Evolutionary conservation across 2,113 vertebrate species (phyloP).

Genomic region (Strix aluco): DNA sequence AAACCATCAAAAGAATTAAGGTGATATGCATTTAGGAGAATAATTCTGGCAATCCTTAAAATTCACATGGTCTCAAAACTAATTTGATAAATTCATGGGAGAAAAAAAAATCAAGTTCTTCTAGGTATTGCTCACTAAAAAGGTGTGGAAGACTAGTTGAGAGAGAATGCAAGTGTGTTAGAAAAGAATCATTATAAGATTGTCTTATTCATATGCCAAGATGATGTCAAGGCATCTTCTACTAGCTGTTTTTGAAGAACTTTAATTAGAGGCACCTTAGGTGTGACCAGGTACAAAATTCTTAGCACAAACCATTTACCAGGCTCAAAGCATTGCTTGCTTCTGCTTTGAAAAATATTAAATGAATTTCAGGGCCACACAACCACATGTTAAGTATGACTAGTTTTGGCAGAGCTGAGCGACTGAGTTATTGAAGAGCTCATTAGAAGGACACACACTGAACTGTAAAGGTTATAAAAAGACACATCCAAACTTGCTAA

Average conservation of each 20-base stretch:
- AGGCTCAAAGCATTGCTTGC: background rate
- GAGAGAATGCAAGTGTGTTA: background rate
- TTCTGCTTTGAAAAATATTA: background rate
- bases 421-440: background rate
- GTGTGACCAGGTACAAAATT: background rate
- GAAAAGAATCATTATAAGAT: background rate
- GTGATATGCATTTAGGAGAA: background rate
- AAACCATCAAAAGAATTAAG: background rate
- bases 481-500: conserved; percentile 34
- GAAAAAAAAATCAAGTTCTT: background rate
- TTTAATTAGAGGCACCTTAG: background rate
- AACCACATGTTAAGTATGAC: background rate
- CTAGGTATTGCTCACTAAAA: background rate
- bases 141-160: background rate
- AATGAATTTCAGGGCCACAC: background rate
- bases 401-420: background rate
- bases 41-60: background rate
- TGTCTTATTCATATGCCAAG: background rate
- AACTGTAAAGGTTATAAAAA: conserved; percentile 37
- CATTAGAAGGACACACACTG: background rate
- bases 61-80: background rate
- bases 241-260: background rate
- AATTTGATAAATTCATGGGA: background rate
- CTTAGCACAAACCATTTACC: background rate
- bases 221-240: background rate